These are phyloP conservation scores for Apotomis turbidana DNA, from an alignment of 2,888 invertebrate genomes.

Conservation along the genomic window DNA sequence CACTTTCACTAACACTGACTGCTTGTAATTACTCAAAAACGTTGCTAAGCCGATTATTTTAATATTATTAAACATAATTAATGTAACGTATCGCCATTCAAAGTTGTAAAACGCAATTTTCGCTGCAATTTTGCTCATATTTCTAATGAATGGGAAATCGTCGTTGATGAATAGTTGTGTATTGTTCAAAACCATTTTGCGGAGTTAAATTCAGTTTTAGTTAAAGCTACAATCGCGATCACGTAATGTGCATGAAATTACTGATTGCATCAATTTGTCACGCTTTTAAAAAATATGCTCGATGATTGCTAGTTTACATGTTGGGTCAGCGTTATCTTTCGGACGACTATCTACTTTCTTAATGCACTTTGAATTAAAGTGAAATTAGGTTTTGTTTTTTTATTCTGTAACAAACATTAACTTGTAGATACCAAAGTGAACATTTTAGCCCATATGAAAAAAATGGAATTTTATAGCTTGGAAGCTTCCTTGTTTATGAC, in stretches of 20 bases:
- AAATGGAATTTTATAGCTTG: too few relatives aligned
- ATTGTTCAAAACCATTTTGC: constrained; percentile 43
- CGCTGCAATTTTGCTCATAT: constrained; percentile 58
- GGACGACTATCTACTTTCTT: constrained; percentile 27
- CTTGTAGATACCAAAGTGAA: too few relatives aligned
- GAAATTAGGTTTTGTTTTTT: constrained; percentile 19
- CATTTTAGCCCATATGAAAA: too few relatives aligned
- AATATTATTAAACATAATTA: constrained; percentile 56
- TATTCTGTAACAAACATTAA: neutral
- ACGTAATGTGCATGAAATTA: constrained; percentile 22
- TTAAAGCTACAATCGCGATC: neutral
- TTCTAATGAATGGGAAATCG: constrained; percentile 44
- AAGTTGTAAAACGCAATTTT: constrained; percentile 65
- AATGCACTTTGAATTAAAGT: constrained; percentile 41
- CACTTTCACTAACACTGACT: constrained; percentile 54
- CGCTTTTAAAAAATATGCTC: constrained; percentile 27
- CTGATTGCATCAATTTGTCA: constrained; percentile 25
- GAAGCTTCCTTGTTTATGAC: too few relatives aligned
- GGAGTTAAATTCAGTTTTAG: neutral
- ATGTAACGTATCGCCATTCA: constrained; percentile 62
- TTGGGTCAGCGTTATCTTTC: constrained; percentile 25
- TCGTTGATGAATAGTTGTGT: constrained; percentile 46
- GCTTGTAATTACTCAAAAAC: constrained; percentile 57
- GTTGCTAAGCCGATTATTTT: constrained; percentile 51
- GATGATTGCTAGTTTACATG: constrained; percentile 27